phyloP scores from a whole-genome alignment of 2,888 invertebrate species.

The Drymonia ruficornis region DNA sequence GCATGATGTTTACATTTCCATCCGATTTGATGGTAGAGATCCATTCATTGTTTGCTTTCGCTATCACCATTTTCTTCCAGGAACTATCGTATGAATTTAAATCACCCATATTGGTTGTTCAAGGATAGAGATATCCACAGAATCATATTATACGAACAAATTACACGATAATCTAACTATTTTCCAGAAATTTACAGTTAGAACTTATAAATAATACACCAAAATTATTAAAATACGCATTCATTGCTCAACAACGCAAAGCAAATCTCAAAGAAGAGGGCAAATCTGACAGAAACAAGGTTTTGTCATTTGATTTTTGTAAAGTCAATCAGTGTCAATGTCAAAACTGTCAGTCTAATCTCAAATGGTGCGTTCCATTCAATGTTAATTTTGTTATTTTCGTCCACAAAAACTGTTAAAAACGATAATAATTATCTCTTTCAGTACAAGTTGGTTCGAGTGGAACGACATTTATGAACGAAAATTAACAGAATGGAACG shows the following conservation, averaged over 20 bases:
- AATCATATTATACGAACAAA: slow-evolving; percentile 63
- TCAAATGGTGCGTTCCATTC: too few relatives aligned
- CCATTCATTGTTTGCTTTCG: slow-evolving; percentile 73
- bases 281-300: neutral
- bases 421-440: too few relatives aligned
- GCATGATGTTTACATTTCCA: slow-evolving; percentile 36
- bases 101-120: slow-evolving; percentile 82
- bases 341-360: too few relatives aligned
- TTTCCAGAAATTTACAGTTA: slow-evolving; percentile 12
- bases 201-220: slow-evolving; percentile 4
- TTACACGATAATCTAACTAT: slow-evolving; percentile 15
- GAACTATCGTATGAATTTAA: slow-evolving; percentile 64
- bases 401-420: too few relatives aligned
- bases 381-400: too few relatives aligned
- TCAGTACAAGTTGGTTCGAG: too few relatives aligned
- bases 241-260: too few relatives aligned
- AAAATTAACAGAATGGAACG: too few relatives aligned
- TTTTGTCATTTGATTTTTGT: too few relatives aligned
- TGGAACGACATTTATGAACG: too few relatives aligned
- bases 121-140: slow-evolving; percentile 76
- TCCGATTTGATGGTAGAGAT: slow-evolving; percentile 61
- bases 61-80: slow-evolving; percentile 78
- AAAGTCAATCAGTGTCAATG: too few relatives aligned
- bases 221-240: neutral
- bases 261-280: neutral